Base-by-base conservation (phyloP, 2,113 vertebrate genomes). In the Fregata magnificens region DNA sequence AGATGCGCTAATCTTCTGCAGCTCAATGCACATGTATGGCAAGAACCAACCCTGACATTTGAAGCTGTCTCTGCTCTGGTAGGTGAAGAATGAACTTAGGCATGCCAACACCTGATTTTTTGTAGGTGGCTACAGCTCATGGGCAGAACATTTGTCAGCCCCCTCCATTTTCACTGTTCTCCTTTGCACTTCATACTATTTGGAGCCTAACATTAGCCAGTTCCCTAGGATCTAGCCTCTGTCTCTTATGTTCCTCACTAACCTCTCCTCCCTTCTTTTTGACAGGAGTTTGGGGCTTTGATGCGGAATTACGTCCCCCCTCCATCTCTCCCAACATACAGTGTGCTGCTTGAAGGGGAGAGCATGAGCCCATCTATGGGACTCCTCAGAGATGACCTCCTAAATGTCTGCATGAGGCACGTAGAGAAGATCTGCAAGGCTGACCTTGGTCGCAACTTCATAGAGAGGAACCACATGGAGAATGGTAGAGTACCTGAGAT, bases 351-450 rank as follows among this genome's bases (percentile, higher is more conserved):
- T 58, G 98, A 99, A 66, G 98, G 98, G 50, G 98, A 99, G 90
- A 98, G 97, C 90, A 98, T 99, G 95, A 98, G 98, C 16, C 98
- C 98, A 2, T 97, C 98, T 0, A 98, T 99, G 62, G 98, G 98
- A 42, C 97, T 97, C n/a, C 98, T 97, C 90, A 97, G 98, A 87
- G 98, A 99, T 0, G 98, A 99, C 63, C 96, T 99, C 52, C 97
- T 98, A 40, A 98, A 98, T 0, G 98, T 98, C 47, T 98, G 98
- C 96, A 98, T 98, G 98, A 98, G 98, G 44, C 98, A 98, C 0
- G 98, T 99, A 16, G 98, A 99, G 91, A 99, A 99, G 95, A 98
- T 98, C 97, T 98, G 98, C 87, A 98, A 98, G 94, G 98, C 97
- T 0, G 98, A 99, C 84, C 91, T 98, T 17, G 98, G 98, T 77